These are phyloP conservation scores for Amphiduros pacificus DNA, from an alignment of 2,888 invertebrate genomes.

Conservation along the genomic window DNA sequence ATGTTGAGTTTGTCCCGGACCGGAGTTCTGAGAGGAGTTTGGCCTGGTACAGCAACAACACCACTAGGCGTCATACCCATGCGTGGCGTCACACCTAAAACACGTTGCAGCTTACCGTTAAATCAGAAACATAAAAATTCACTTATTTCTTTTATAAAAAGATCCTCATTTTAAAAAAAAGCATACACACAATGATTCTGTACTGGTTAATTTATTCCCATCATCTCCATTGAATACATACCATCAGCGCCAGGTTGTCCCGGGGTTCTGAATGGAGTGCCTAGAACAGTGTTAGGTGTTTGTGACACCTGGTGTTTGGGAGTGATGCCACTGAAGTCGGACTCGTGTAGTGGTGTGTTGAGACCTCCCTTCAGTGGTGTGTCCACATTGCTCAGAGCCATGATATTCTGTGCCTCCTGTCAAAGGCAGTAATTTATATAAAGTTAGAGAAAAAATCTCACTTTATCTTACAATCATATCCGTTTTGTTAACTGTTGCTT, in stretches of 20 bases:
- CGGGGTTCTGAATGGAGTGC: conserved; percentile 57
- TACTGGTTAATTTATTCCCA: too few relatives aligned
- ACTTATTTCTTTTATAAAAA: too few relatives aligned
- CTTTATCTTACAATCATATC: too few relatives aligned
- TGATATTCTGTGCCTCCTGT: conserved; percentile 98
- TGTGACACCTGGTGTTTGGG: conserved; percentile 68
- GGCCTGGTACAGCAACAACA: conserved; percentile 23
- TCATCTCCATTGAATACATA: too few relatives aligned
- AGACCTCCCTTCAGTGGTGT: conserved; percentile 94
- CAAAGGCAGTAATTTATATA: too few relatives aligned
- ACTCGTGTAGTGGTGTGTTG: conserved; percentile 88
- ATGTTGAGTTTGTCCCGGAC: conserved; percentile 92
- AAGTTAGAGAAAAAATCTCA: too few relatives aligned
- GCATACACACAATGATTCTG: too few relatives aligned
- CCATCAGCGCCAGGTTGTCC: conserved; percentile 11
- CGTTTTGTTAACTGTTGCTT: too few relatives aligned
- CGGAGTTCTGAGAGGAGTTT: conserved; percentile 69
- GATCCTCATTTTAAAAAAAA: too few relatives aligned
- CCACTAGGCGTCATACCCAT: conserved; percentile 28
- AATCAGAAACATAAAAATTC: too few relatives aligned
- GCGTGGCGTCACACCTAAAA: too few relatives aligned
- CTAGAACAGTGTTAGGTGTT: conserved; percentile 57
- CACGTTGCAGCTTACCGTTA: too few relatives aligned
- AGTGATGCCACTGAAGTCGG: conserved; percentile 83
- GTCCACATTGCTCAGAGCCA: conserved; percentile 96